Conservation (phyloP, 2,113 vertebrate genomes). For the Daubentonia madagascariensis region DNA sequence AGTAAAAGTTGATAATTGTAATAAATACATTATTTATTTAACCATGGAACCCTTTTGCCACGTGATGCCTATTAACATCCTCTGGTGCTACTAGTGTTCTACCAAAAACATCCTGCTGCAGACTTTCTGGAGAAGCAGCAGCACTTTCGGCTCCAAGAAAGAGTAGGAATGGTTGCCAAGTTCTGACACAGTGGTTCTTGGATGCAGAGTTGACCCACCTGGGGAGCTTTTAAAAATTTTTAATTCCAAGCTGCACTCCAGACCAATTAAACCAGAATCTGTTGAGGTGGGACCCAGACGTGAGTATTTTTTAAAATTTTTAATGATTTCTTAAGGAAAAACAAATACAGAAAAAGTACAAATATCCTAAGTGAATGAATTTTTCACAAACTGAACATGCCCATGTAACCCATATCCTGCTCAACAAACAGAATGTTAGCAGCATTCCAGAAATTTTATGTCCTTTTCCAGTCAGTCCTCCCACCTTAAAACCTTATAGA, state of each 20-base stretch:
- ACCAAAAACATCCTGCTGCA: background rate
- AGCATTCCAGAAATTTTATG: background rate
- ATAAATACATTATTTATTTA: background rate
- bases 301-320: background rate
- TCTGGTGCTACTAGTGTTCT: background rate
- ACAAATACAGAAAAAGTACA: background rate
- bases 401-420: background rate
- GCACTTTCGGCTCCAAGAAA: constrained; percentile 43
- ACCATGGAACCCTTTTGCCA: background rate
- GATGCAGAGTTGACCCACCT: constrained; percentile 1
- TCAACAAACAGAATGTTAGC: background rate
- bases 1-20: background rate
- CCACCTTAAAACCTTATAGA: background rate
- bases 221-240: background rate
- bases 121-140: constrained; percentile 28
- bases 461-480: background rate
- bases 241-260: background rate
- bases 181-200: constrained; percentile 22
- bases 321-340: background rate
- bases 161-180: background rate
- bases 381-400: background rate
- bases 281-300: background rate
- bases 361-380: background rate
- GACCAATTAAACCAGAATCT: background rate
- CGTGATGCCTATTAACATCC: background rate